Conservation (phyloP, 2,888 invertebrate genomes). For the Metallyticus violacea region DNA sequence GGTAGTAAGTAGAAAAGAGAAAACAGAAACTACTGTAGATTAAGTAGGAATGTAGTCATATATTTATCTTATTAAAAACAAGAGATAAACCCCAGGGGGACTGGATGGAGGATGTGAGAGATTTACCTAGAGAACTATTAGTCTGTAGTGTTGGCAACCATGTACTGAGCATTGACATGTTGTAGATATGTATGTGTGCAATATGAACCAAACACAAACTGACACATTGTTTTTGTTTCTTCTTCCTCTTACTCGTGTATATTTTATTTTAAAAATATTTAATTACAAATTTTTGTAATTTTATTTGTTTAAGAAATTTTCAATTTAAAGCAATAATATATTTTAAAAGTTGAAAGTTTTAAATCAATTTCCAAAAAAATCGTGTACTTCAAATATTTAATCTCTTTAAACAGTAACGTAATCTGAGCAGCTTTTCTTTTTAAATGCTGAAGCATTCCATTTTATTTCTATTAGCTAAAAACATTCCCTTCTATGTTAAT, state of each 20-base stretch:
- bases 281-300: neutral
- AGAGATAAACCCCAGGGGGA: constrained; percentile 11
- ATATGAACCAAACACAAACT: constrained; percentile 15
- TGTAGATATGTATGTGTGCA: constrained; percentile 20
- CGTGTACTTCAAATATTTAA: neutral
- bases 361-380: neutral
- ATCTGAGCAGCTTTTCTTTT: neutral
- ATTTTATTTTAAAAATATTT: neutral
- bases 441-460: constrained; percentile 11
- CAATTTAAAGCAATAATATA: neutral
- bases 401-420: neutral
- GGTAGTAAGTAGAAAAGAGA: constrained; percentile 17
- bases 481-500: constrained; percentile 8
- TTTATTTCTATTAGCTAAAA: constrained; percentile 6
- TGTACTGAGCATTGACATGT: constrained; percentile 13
- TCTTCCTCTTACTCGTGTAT: neutral
- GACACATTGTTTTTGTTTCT: constrained; percentile 8
- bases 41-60: constrained; percentile 9
- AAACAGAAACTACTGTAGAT: constrained; percentile 17
- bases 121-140: neutral
- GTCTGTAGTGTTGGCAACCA: constrained; percentile 12
- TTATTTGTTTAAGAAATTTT: neutral
- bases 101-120: neutral
- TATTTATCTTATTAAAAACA: constrained; percentile 14
- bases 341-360: neutral